Percentiles rank a stretch among this genome's conserved stretches.
These are phyloP conservation scores for Eupeodes latifasciatus DNA, from an alignment of 2,888 invertebrate genomes.

Conservation along the genomic window DNA sequence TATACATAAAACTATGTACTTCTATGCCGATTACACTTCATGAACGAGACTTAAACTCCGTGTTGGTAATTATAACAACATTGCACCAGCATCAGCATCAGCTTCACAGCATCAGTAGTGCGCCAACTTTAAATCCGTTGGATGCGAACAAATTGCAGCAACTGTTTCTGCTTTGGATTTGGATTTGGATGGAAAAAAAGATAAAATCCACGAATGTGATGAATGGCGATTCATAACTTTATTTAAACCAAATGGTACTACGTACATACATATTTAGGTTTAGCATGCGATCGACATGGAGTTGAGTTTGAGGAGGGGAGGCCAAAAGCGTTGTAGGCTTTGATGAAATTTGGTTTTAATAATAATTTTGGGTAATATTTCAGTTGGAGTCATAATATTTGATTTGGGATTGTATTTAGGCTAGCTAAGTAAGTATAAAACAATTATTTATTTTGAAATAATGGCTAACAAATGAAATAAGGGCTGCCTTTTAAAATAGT, in stretches of 20 bases:
- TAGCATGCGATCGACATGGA: not conserved
- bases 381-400: not conserved
- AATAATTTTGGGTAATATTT: not conserved
- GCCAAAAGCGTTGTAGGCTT: not conserved
- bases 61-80: constrained; percentile 59
- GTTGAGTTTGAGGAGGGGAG: not conserved
- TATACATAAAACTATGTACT: not conserved
- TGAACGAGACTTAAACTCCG: constrained; percentile 49
- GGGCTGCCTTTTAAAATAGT: too few relatives aligned
- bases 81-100: not conserved
- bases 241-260: not conserved
- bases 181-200: constrained; percentile 36
- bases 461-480: too few relatives aligned
- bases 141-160: constrained; percentile 67
- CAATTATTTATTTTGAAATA: too few relatives aligned
- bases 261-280: not conserved
- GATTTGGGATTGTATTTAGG: not conserved
- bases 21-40: constrained; percentile 47
- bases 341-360: constrained; percentile 28
- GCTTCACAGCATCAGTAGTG: not conserved
- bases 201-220: constrained; percentile 61
- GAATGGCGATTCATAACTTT: constrained; percentile 54
- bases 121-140: constrained; percentile 24
- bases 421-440: too few relatives aligned
- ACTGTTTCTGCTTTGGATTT: constrained; percentile 50